Conservation (phyloP, 2,113 vertebrate genomes). For the Rhodinocichla rosea region DNA sequence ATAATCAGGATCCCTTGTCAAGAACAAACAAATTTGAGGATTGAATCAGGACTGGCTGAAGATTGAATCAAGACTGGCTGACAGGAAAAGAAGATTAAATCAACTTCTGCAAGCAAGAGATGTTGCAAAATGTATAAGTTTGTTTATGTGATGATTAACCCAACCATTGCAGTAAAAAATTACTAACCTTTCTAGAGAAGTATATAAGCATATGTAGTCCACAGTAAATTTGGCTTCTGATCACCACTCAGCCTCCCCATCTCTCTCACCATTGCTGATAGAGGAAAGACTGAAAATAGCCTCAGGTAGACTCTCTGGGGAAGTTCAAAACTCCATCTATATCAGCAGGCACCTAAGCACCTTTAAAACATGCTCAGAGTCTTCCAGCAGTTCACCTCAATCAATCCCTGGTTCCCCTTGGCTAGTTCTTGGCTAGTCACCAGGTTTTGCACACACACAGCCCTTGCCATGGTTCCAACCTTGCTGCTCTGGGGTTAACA, state of each 20-base stretch:
- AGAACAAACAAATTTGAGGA: not conserved
- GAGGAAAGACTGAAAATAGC: not conserved
- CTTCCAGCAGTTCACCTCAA: not conserved
- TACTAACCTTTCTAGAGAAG: not conserved
- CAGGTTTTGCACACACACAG: not conserved
- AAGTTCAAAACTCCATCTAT: not conserved
- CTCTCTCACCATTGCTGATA: accelerated
- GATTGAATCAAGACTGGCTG: not conserved
- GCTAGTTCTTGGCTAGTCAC: not conserved
- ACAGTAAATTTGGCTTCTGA: not conserved
- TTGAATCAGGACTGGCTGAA: not conserved
- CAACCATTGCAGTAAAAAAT: not conserved
- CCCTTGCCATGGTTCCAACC: not conserved
- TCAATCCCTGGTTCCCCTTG: not conserved
- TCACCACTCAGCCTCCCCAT: not conserved
- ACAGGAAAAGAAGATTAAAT: not conserved
- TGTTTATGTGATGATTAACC: not conserved
- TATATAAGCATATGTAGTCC: not conserved
- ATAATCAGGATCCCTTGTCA: not conserved
- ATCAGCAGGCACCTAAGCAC: not conserved
- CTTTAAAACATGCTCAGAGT: not conserved
- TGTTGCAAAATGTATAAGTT: not conserved
- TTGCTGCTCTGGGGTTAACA: not conserved
- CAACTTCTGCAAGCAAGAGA: not conserved
- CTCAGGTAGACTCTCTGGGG: not conserved